phyloP scores from a whole-genome alignment of 2,888 invertebrate genomes.

The Dusona sp. region DNA sequence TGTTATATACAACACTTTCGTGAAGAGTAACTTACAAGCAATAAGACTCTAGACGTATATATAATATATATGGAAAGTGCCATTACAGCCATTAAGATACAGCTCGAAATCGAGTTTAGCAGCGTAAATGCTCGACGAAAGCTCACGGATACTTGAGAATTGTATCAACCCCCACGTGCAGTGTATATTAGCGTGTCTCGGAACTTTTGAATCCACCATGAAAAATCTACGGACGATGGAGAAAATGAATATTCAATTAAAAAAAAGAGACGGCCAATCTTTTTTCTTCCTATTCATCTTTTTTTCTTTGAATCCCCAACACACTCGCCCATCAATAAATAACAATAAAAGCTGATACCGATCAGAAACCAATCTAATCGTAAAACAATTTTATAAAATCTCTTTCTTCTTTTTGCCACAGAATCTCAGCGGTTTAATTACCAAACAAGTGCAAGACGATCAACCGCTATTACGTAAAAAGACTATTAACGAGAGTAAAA shows the following conservation, averaged over 20 bases:
- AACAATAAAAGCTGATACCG: not conserved
- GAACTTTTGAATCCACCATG: not conserved
- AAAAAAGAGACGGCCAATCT: no score
- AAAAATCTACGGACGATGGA: not conserved
- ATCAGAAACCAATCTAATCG: not conserved
- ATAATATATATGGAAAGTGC: not conserved
- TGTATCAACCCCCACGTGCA: not conserved
- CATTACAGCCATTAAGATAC: slow-evolving; percentile 14
- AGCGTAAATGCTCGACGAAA: slow-evolving; percentile 23
- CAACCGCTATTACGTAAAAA: no score
- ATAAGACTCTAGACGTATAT: slow-evolving; percentile 33
- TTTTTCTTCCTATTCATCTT: not conserved
- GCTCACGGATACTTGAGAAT: slow-evolving; percentile 2
- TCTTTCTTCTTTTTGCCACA: no score
- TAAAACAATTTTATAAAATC: no score
- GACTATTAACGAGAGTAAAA: no score
- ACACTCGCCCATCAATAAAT: not conserved
- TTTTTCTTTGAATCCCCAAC: not conserved
- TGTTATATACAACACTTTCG: slow-evolving; percentile 35
- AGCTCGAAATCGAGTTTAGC: slow-evolving; percentile 41
- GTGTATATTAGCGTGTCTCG: not conserved
- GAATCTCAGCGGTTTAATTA: no score
- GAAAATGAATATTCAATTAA: no score
- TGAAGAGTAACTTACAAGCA: slow-evolving; percentile 40
- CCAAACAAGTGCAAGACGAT: no score